phyloP scores from a whole-genome alignment of 2,113 vertebrate genomes.

The Sceloporus tristichus region DNA sequence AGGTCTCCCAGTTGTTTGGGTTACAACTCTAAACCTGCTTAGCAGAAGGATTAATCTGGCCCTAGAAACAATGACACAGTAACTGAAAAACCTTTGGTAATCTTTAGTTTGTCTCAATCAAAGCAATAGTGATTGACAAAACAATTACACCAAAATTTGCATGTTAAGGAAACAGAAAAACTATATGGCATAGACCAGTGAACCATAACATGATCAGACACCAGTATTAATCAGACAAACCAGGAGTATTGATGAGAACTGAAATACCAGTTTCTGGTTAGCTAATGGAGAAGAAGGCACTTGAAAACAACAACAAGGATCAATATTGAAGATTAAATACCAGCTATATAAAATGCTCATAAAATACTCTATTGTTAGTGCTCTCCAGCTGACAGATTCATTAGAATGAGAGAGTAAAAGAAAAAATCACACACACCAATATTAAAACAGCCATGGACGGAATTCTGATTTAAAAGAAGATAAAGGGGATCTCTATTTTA shows the following conservation, averaged over 20 bases:
- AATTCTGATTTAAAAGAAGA: conserved; percentile 25
- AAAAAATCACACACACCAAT: conserved; percentile 19
- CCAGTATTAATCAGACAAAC: conserved; percentile 57
- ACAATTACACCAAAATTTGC: conserved; percentile 29
- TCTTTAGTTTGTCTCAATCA: neutral
- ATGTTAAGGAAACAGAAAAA: conserved; percentile 37
- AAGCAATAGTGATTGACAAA: conserved; percentile 34
- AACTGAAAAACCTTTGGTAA: neutral
- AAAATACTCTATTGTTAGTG: conserved; percentile 47
- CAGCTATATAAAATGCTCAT: conserved; percentile 28
- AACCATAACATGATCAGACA: conserved; percentile 58
- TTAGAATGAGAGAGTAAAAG: conserved; percentile 43
- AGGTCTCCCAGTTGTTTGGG: neutral
- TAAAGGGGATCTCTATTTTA: neutral
- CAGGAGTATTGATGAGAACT: conserved; percentile 42
- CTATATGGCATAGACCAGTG: conserved; percentile 20
- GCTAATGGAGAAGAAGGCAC: conserved; percentile 37
- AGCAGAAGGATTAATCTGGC: neutral
- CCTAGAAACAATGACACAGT: neutral
- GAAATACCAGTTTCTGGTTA: conserved; percentile 55
- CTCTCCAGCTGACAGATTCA: conserved; percentile 48
- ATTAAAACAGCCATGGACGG: conserved; percentile 42
- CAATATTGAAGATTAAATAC: conserved; percentile 34
- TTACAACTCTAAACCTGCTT: neutral
- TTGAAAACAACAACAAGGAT: accelerated